These are phyloP conservation scores for Oceanites oceanicus DNA, from an alignment of 2,113 vertebrate genomes.

Conservation along the genomic window DNA sequence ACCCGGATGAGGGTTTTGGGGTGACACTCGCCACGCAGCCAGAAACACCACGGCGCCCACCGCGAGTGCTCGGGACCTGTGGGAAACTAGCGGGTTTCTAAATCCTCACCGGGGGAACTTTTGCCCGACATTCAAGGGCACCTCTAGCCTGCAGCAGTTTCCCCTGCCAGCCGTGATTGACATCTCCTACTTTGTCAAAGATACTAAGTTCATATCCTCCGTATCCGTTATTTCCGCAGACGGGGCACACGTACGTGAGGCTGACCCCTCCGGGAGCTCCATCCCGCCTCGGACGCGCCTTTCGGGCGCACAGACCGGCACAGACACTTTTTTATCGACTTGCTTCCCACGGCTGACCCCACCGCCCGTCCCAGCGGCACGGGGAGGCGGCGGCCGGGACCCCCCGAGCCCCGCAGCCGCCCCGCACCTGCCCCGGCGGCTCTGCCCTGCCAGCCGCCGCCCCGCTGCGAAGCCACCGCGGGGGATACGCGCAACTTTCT, in stretches of 20 bases:
- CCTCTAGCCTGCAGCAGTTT: not conserved
- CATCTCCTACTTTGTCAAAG: not conserved
- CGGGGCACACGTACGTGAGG: not conserved
- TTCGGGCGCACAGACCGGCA: not conserved
- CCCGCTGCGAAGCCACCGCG: not conserved
- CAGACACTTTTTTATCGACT: not conserved
- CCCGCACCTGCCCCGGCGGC: not conserved
- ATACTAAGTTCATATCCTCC: not conserved
- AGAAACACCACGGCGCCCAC: not conserved
- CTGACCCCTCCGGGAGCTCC: not conserved
- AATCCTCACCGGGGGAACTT: not conserved
- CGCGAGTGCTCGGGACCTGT: not conserved
- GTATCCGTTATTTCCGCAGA: not conserved
- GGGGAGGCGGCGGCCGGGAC: not conserved
- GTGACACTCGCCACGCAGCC: not conserved
- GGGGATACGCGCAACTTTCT: not conserved
- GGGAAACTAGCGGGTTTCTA: not conserved
- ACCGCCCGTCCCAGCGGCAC: not conserved
- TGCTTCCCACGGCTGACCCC: not conserved
- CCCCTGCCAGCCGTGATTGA: not conserved
- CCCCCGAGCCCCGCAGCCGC: not conserved
- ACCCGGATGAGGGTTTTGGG: not conserved
- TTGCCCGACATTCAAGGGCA: constrained; percentile 6
- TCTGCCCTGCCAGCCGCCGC: not conserved
- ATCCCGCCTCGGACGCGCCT: not conserved